Evolutionary conservation across 2,888 invertebrate genomes (phyloP).

Genomic region (Drosophila tanythrix): DNA sequence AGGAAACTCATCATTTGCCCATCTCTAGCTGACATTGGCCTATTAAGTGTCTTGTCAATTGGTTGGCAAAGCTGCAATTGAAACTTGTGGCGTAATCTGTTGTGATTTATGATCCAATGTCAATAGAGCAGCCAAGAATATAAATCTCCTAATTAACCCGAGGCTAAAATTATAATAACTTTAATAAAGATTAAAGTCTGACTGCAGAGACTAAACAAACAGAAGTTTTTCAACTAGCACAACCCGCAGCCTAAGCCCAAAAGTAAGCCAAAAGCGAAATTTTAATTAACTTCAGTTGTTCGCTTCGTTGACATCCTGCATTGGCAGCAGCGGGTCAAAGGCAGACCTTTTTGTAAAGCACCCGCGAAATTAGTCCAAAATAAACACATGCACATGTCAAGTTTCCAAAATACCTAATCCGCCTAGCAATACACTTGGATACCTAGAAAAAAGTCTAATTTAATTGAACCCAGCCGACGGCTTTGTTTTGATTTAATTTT

Average conservation of each 20-base stretch:
- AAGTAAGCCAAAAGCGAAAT: conserved; percentile 66
- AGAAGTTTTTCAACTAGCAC: conserved; percentile 37
- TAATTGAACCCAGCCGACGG: conserved; percentile 35
- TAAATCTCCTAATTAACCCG: conserved; percentile 11
- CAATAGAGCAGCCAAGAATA: not conserved
- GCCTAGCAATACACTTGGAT: conserved; percentile 17
- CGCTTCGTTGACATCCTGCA: conserved; percentile 22
- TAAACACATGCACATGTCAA: conserved; percentile 11
- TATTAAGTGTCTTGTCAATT: conserved; percentile 1
- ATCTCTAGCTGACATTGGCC: not conserved
- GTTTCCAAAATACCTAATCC: conserved; percentile 15
- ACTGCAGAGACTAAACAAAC: conserved; percentile 21
- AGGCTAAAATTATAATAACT: conserved; percentile 20
- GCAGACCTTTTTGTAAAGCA: conserved; percentile 18
- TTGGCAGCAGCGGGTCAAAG: not conserved
- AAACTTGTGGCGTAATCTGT: conserved; percentile 19
- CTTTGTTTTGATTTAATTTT: conserved; percentile 9
- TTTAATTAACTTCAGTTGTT: conserved; percentile 70
- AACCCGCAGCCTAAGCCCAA: conserved; percentile 46
- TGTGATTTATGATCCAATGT: conserved; percentile 26
- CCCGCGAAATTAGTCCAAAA: conserved; percentile 31
- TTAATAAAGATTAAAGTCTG: conserved; percentile 39
- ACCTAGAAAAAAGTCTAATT: conserved; percentile 36
- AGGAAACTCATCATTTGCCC: not conserved
- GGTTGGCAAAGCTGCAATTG: conserved; percentile 13